Conservation (phyloP, 2,888 invertebrate species). For the Xylota sylvarum region DNA sequence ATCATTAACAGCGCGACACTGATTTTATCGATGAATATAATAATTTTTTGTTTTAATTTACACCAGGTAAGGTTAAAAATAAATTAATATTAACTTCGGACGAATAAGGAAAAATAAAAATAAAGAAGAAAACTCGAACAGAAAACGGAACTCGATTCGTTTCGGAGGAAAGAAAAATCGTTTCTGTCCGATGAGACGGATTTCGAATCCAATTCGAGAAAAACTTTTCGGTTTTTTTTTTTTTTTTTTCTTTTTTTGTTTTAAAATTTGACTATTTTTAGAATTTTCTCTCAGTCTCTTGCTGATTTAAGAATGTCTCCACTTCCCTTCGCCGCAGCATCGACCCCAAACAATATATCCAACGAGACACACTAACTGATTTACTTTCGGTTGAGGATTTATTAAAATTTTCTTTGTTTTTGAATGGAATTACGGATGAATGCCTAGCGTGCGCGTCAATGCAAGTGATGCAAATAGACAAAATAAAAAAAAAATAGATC, state of each 20-base stretch:
- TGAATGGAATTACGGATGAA: conserved; percentile 37
- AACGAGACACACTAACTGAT: neutral
- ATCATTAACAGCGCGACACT: neutral
- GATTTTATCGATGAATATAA: neutral
- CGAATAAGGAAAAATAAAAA: conserved; percentile 14
- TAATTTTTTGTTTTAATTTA: conserved; percentile 18
- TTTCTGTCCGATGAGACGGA: conserved; percentile 54
- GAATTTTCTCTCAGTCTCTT: conserved; percentile 52
- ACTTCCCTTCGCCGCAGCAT: conserved; percentile 8
- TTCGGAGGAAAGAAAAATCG: conserved; percentile 72
- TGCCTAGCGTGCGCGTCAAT: conserved; percentile 43
- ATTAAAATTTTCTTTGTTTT: conserved; percentile 19
- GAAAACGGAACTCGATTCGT: conserved; percentile 73
- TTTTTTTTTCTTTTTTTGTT: neutral
- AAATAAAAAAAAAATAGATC: too few relatives aligned
- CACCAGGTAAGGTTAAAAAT: conserved; percentile 29
- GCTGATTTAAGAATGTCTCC: conserved; percentile 47
- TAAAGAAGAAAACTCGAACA: conserved; percentile 40
- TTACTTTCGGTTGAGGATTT: conserved; percentile 1
- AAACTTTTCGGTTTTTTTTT: neutral
- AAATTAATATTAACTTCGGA: conserved; percentile 37
- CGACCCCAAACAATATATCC: neutral
- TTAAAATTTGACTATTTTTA: conserved; percentile 60
- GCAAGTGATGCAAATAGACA: neutral
- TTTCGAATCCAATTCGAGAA: conserved; percentile 55